These are phyloP conservation scores for Amphiprion clarkii DNA, from an alignment of 2,797 vertebrate genomes.

Conservation along the genomic window DNA sequence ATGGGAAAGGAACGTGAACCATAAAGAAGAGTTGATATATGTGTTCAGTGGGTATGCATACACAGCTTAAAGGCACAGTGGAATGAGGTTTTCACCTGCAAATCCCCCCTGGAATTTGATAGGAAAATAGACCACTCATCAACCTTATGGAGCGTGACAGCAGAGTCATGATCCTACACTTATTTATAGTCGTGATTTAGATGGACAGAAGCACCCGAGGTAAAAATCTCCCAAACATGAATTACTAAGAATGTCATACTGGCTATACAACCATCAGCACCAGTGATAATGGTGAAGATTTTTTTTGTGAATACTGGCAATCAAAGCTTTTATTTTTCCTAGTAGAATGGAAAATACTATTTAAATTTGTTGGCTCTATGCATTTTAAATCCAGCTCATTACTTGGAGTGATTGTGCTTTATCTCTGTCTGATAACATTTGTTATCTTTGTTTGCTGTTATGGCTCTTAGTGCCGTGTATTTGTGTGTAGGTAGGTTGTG, in stretches of 20 bases:
- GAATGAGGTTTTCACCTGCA: conserved; percentile 62
- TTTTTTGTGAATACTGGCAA: conserved; percentile 6
- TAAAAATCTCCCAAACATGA: conserved; percentile 29
- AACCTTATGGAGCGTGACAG: conserved; percentile 59
- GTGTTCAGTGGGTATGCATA: conserved; percentile 15
- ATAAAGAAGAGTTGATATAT: conserved; percentile 34
- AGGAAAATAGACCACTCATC: conserved; percentile 57
- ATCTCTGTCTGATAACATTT: background rate
- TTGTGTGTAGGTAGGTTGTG: too few species aligned
- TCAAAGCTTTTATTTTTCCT: background rate
- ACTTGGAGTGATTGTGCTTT: conserved; percentile 2
- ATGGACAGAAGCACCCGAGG: conserved; percentile 43
- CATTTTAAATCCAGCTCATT: conserved; percentile 15
- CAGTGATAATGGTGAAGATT: background rate
- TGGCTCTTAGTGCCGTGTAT: too few species aligned
- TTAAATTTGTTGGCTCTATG: background rate
- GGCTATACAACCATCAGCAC: conserved; percentile 3
- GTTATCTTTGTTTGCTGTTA: too few species aligned
- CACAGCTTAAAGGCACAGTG: conserved; percentile 56
- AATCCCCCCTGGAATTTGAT: conserved; percentile 46
- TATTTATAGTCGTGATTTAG: conserved; percentile 66
- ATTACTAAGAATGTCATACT: conserved; percentile 26
- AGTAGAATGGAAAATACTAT: background rate
- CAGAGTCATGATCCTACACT: conserved; percentile 42
- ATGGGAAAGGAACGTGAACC: background rate